phyloP scores from a whole-genome alignment of 2,113 vertebrate species.

The Heterocephalus glaber region DNA sequence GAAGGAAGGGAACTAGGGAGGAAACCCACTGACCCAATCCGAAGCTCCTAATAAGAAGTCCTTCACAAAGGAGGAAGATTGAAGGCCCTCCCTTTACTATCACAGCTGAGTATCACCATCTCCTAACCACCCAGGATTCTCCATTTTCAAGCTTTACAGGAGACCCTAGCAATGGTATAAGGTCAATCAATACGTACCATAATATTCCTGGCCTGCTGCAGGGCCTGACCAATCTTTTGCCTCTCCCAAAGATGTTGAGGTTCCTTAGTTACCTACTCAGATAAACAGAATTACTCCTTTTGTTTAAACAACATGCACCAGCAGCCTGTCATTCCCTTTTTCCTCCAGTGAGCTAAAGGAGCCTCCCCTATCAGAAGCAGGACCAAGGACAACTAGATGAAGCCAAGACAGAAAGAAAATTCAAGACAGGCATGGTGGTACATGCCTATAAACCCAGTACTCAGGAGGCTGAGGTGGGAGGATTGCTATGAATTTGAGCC shows the following conservation, averaged over 20 bases:
- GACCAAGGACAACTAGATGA: neutral
- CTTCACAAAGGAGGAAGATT: neutral
- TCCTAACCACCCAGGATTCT: neutral
- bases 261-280: slow-evolving; percentile 80
- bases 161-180: neutral
- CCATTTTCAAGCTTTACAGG: slow-evolving; percentile 10
- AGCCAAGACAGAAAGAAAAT: slow-evolving; percentile 22
- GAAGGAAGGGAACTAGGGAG: neutral
- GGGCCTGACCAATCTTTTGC: slow-evolving; percentile 73
- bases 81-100: neutral
- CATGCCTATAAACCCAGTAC: neutral
- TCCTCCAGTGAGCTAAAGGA: neutral
- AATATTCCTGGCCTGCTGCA: slow-evolving; percentile 75
- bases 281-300: slow-evolving; percentile 83
- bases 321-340: neutral
- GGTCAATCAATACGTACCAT: slow-evolving; percentile 78
- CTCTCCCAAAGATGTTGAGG: slow-evolving; percentile 83
- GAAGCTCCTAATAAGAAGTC: neutral
- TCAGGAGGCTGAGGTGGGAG: neutral
- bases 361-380: neutral
- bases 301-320: neutral
- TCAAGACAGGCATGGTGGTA: neutral
- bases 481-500: neutral
- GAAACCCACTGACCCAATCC: neutral
- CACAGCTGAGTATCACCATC: neutral